phyloP scores from a whole-genome alignment of 2,888 invertebrate genomes.

The Strigamia transsilvanica region DNA sequence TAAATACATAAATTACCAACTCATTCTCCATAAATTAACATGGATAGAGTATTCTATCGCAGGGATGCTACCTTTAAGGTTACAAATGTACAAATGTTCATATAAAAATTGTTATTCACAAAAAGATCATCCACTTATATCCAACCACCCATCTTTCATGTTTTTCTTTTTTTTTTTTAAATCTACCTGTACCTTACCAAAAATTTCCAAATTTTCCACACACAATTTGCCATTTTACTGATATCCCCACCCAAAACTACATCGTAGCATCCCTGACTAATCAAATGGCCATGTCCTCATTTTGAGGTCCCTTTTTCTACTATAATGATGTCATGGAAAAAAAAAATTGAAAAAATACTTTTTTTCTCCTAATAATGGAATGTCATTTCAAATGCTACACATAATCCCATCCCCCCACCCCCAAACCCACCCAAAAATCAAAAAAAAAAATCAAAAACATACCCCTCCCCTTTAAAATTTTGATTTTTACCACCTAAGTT shows the following conservation, averaged over 20 bases:
- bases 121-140: background rate
- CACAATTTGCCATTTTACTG: background rate
- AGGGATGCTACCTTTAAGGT: constrained; percentile 24
- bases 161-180: too few species aligned
- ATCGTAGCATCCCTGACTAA: constrained; percentile 17
- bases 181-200: background rate
- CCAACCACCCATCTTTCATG: background rate
- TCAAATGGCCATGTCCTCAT: constrained; percentile 22
- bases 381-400: constrained; percentile 29
- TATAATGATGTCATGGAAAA: background rate
- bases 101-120: background rate
- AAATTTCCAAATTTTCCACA: constrained; percentile 35
- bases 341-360: background rate
- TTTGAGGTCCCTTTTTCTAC: background rate
- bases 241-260: constrained; percentile 2
- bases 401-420: background rate
- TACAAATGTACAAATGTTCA: background rate
- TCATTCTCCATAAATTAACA: background rate
- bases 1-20: constrained; percentile 25
- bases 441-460: background rate
- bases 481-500: background rate
- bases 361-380: background rate
- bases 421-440: background rate
- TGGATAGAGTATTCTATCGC: background rate
- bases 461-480: background rate